Percentiles rank a stretch among this genome's conserved stretches.
Conservation (phyloP, 2,113 vertebrate genomes). For the Paramormyrops kingsleyae region DNA sequence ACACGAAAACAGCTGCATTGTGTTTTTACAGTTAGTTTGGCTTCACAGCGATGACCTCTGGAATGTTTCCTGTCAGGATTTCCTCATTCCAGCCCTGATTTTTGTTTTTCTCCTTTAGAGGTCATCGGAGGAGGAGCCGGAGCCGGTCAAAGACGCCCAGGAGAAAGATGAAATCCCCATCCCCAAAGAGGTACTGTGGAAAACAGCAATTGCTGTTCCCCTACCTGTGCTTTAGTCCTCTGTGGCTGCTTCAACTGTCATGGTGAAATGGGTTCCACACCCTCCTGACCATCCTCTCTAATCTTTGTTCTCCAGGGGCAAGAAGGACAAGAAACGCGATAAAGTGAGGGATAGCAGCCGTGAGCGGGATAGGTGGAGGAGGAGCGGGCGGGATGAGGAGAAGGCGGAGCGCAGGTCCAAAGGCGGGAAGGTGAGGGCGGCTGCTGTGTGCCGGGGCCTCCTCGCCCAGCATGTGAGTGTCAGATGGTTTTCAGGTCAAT, state of each 20-base stretch:
- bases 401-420: slow-evolving; percentile 45
- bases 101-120: slow-evolving; percentile 48
- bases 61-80: neutral
- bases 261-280: neutral
- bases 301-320: slow-evolving; percentile 54
- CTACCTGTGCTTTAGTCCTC: neutral
- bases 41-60: neutral
- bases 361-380: slow-evolving; percentile 71
- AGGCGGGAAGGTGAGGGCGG: slow-evolving; percentile 44
- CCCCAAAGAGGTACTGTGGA: slow-evolving; percentile 70
- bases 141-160: slow-evolving; percentile 74
- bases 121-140: slow-evolving; percentile 72
- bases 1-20: neutral
- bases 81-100: neutral
- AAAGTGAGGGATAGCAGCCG: slow-evolving; percentile 66
- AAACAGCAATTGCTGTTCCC: neutral
- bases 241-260: neutral
- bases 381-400: slow-evolving; percentile 73
- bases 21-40: neutral
- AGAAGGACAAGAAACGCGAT: slow-evolving; percentile 77
- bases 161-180: slow-evolving; percentile 73
- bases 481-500: neutral
- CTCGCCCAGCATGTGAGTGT: neutral
- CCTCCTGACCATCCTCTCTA: neutral
- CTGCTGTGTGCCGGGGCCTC: neutral